A percentile compares a stretch with the other conserved stretches of the same genome.
Conservation (phyloP, 1,140 invertebrate species). For the Akabosia matsudoensis region DNA sequence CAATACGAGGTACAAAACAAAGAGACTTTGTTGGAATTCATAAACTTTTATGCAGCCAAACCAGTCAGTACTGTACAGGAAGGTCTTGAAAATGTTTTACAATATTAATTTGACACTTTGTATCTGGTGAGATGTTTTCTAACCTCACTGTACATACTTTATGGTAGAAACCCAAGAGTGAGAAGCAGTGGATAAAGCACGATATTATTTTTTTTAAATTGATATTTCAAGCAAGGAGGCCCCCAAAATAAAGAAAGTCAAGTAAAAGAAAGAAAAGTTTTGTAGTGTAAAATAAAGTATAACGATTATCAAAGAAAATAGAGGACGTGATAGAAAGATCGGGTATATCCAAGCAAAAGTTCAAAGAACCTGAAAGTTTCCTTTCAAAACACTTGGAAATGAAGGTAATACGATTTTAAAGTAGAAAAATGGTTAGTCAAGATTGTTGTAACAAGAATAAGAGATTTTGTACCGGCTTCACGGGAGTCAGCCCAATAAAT, state of each 20-base stretch:
- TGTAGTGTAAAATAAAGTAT: neutral
- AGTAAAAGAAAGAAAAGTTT: neutral
- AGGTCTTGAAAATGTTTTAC: too few relatives aligned
- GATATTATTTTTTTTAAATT: slow-evolving; percentile 25
- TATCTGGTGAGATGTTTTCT: neutral
- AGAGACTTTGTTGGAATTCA: too few relatives aligned
- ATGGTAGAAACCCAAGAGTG: slow-evolving; percentile 24
- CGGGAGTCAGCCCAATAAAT: slow-evolving; percentile 37
- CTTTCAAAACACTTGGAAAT: neutral
- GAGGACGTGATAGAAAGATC: too few relatives aligned
- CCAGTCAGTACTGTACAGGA: too few relatives aligned
- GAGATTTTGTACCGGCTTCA: slow-evolving; percentile 31
- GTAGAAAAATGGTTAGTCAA: slow-evolving; percentile 1
- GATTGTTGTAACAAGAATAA: neutral
- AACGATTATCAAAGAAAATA: neutral
- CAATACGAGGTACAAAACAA: too few relatives aligned
- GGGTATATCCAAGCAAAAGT: neutral
- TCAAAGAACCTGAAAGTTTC: neutral
- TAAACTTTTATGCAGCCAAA: slow-evolving; percentile 12
- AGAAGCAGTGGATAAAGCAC: slow-evolving; percentile 47
- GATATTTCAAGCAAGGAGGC: slow-evolving; percentile 42
- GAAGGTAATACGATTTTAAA: neutral
- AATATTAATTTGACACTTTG: too few relatives aligned
- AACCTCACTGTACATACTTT: too few relatives aligned
- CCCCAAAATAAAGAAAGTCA: slow-evolving; percentile 26